Conservation (phyloP, 35 echinoderm and acorn worm species). For the Stichopus chloronotus region DNA sequence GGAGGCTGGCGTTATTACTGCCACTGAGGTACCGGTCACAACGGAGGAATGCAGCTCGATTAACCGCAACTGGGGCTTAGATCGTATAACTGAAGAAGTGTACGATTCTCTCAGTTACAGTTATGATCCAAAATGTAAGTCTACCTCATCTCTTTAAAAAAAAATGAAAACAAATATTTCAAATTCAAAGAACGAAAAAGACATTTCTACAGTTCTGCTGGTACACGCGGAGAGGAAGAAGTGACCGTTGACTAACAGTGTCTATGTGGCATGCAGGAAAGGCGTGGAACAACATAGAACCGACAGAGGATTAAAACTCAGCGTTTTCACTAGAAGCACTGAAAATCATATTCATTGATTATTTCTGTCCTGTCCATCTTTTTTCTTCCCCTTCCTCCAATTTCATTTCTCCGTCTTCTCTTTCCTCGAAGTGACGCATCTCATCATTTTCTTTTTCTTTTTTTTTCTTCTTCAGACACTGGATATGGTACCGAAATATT, state of each 20-base stretch:
- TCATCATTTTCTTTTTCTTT: not conserved
- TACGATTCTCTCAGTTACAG: not conserved
- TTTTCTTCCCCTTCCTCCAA: not conserved
- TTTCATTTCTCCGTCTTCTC: not conserved
- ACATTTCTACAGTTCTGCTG: too few species aligned
- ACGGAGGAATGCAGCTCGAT: not conserved
- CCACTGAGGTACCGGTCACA: not conserved
- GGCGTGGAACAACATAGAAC: too few species aligned
- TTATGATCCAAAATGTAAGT: conserved; percentile 26
- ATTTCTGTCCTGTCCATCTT: too few species aligned
- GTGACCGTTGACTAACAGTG: too few species aligned
- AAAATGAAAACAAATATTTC: not conserved
- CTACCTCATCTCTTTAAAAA: not conserved
- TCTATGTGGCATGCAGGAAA: too few species aligned
- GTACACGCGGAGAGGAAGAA: too few species aligned
- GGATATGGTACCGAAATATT: conserved; percentile 1
- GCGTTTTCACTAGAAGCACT: too few species aligned
- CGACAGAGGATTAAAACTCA: too few species aligned
- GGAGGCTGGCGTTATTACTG: not conserved
- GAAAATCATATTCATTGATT: too few species aligned
- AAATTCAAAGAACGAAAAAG: too few species aligned
- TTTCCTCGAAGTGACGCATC: not conserved
- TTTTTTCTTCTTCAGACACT: conserved; percentile 9
- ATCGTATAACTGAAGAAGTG: conserved; percentile 1
- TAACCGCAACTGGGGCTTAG: conserved; percentile 38